Evolutionary conservation across 2,797 vertebrate genomes (phyloP).

Genomic region (Aselliscus stoliczkanus): DNA sequence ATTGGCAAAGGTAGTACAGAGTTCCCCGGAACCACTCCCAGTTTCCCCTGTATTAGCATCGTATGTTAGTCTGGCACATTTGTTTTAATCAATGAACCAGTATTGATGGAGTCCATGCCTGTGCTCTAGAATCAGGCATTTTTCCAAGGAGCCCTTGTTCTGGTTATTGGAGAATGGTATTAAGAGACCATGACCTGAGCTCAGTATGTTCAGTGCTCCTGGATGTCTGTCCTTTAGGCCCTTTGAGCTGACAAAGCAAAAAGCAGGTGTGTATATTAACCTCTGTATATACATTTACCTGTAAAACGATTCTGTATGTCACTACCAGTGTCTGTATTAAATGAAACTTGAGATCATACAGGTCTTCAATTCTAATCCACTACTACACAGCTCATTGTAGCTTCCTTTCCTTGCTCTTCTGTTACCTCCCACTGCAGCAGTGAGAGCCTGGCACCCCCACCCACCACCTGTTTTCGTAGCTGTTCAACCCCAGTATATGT

Average conservation of each 20-base stretch:
- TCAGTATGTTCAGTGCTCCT: not conserved
- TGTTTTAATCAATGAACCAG: not conserved
- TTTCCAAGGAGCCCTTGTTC: not conserved
- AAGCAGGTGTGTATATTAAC: not conserved
- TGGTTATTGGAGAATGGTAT: not conserved
- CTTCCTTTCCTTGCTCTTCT: not conserved
- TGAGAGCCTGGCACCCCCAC: not conserved
- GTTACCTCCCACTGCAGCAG: not conserved
- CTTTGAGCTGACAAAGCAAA: not conserved
- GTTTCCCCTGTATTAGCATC: not conserved
- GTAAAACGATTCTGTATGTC: not conserved
- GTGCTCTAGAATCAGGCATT: not conserved
- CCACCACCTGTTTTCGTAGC: not conserved
- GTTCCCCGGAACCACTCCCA: not conserved
- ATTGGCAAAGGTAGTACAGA: not conserved
- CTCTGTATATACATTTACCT: not conserved
- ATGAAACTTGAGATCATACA: not conserved
- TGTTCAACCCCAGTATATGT: rapidly evolving
- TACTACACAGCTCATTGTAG: rapidly evolving
- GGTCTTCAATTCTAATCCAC: not conserved
- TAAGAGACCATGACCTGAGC: not conserved
- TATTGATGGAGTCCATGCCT: too few relatives aligned
- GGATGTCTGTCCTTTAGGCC: not conserved
- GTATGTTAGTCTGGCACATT: not conserved
- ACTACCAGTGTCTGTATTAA: not conserved